phyloP scores from a whole-genome alignment of 2,888 invertebrate species.

The Lasioglossum calceatum region DNA sequence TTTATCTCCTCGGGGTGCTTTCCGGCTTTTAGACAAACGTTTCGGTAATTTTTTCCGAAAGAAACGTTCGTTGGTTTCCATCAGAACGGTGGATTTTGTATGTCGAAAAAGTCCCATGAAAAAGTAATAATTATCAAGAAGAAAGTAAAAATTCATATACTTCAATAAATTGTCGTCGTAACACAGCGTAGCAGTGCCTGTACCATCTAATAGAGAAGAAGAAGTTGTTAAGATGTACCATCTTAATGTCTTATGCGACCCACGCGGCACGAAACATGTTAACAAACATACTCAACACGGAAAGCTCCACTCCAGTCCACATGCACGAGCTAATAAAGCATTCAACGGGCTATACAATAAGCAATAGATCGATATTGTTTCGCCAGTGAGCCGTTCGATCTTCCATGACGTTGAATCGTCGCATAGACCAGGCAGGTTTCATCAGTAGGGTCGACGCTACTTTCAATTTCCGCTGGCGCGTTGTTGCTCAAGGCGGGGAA shows the following conservation, averaged over 20 bases:
- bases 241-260: background rate
- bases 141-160: background rate
- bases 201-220: too few species aligned
- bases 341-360: background rate
- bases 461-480: conserved; percentile 44
- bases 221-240: too few species aligned
- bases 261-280: too few species aligned
- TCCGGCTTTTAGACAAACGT: background rate
- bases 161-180: background rate
- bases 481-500: background rate
- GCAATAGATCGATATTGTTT: background rate
- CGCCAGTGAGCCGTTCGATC: background rate
- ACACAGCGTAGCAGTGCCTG: background rate
- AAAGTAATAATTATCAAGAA: background rate
- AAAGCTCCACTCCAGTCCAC: background rate
- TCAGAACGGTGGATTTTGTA: background rate
- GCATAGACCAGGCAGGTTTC: background rate
- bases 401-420: background rate
- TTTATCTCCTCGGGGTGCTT: background rate
- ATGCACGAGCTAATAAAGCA: too few species aligned
- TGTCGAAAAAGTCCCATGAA: background rate
- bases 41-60: background rate
- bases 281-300: background rate
- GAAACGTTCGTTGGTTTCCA: background rate
- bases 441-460: background rate